Evolutionary conservation across 2,797 vertebrate genomes (phyloP), one percentile per base, ranked within the genome.

Genomic region (Lepilemur ruficaudatus): DNA sequence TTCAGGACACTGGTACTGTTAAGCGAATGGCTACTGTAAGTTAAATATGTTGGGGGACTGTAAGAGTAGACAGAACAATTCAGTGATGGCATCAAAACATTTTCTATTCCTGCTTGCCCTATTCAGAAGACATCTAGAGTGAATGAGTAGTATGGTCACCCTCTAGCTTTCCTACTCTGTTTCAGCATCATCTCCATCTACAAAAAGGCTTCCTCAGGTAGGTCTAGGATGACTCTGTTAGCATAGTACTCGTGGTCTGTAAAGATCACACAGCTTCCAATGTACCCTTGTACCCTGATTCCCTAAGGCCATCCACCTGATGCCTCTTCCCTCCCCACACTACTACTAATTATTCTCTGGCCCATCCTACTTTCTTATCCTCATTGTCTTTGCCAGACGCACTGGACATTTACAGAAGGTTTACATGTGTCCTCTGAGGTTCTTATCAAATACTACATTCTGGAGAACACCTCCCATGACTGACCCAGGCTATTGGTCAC

Each of bases 41-140:
- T 96, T 97, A 98, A 97, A 83, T 89, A 61, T 84, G 48, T 52
- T 89, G 48, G 73, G 97, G n/a, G 12, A 97, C n/a, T 55, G 84
- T 78, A 65, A 46, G 32, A 14, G 78, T 55, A 82, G 94, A 81
- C 0, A 80, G 67, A 86, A 91, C 1, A 75, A 90, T 73, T 96
- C 91, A 69, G 32, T 73, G 79, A 82, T 18, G 50, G 73, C 59
- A 91, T 17, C 46, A 65, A 81, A 92, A 94, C 35, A 30, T 67
- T 81, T 89, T 92, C 90, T 76, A 0, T 5, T 93, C 15, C 48
- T 83, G 78, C 32, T 81, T 55, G 85, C 63, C 41, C 14, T 85
- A 32, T 73, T 80, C 23, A 91, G 79, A 63, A 97, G 46, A 41
- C 82, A 79, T 61, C 76, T 61, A 84, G 46, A 28, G 17, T 12